Base-by-base conservation (phyloP, 2,113 vertebrate genomes). In the Mirounga angustirostris region DNA sequence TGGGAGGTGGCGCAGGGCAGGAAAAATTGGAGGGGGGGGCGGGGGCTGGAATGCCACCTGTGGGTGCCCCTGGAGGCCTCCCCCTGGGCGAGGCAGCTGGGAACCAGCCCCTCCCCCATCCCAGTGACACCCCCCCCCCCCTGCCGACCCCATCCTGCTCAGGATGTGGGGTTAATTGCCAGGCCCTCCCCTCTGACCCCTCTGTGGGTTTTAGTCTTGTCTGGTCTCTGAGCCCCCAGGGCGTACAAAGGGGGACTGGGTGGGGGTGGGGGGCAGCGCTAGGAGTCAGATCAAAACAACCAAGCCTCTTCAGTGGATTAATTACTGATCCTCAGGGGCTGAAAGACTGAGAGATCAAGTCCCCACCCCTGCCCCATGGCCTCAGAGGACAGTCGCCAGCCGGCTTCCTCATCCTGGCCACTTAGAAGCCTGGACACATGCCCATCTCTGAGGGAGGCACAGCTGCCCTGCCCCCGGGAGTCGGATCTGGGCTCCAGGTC, bases 121-220 rank as follows among this genome's bases (percentile, higher is more conserved):
- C 73, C 82, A 2, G 94, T 96, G 97, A 85, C 74, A 1, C 6
- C 71, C 0, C 10, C 94, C 97, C 83, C 3, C 6, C 71, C 0
- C 10, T 93, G 96, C 83, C 90, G 89, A 80, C 95, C 79, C 82
- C 97, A 76, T 96, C 67, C 97, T 58, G 63, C 98, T 98, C 98
- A 96, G 96, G 98, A 97, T 92, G 98, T 97, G 91, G 98, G 98
- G 99, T 99, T 99, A 99, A 99, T 99, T 98, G 96, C 98, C 98
- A 96, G 98, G 97, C 96, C 98, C 97, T 99, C 98, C 98, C 98
- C 98, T 98, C 98, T 98, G 99, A 99, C 99, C 99, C 98, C 69
- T 97, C 89, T 99, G 99, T 99, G 98, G 98, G 98, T 99, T 98
- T 99, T 99, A 98, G 98, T 98, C 98, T 98, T 98, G 98, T 99